phyloP scores from a whole-genome alignment of 2,797 vertebrate species.

The Vespertilio murinus region DNA sequence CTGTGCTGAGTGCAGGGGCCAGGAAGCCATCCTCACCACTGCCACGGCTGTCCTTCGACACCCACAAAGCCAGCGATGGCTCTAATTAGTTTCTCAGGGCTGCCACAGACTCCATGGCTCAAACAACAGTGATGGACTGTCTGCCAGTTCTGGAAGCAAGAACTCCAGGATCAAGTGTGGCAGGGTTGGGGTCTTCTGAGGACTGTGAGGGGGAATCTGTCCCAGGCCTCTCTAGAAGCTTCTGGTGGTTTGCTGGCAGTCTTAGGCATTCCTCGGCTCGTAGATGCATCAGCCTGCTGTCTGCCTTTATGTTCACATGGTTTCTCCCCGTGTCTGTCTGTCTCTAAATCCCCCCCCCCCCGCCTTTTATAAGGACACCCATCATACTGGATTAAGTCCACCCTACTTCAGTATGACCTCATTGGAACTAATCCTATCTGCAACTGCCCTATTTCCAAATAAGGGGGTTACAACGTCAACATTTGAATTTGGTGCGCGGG shows the following conservation, averaged over 20 bases:
- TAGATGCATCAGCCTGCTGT: neutral
- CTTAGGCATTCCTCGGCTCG: neutral
- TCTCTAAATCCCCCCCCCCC: neutral
- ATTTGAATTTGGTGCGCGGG: neutral
- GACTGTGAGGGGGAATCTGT: neutral
- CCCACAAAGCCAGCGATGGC: neutral
- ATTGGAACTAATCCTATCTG: conserved; percentile 4
- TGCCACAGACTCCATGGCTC: neutral
- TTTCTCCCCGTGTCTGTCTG: neutral
- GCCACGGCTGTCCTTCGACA: neutral
- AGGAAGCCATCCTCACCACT: neutral
- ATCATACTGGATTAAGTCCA: neutral
- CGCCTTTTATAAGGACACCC: neutral
- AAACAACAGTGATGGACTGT: neutral
- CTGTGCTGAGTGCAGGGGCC: neutral
- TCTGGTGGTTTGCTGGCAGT: neutral
- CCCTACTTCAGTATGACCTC: neutral
- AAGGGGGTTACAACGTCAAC: neutral
- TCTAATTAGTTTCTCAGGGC: neutral
- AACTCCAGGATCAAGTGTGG: neutral
- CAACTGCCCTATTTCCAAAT: neutral
- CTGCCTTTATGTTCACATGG: neutral
- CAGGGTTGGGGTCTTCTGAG: neutral
- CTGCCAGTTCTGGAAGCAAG: neutral
- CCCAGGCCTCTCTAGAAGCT: neutral